Evolutionary conservation across 1,140 invertebrate species (phyloP), one percentile per base, ranked within the genome.

Genomic region (Vanessa tameamea): DNA sequence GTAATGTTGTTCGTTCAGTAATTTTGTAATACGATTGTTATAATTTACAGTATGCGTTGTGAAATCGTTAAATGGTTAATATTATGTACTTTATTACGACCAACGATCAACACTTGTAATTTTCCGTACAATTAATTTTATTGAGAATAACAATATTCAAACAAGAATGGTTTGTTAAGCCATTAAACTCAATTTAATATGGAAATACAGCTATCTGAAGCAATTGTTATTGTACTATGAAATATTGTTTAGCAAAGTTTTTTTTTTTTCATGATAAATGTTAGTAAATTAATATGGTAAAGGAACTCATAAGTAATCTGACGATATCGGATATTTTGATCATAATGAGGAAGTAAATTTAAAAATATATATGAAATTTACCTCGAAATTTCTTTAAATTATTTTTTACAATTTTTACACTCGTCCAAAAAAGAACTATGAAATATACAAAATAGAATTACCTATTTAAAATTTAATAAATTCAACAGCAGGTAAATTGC

Each of bases 51-150:
- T 47, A 12, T 57, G 20, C 72, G 37, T 73, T 67, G 47, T 26
- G 55, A 65, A 67, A 67, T 57, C 16, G 63, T 47, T 61, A 75
- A 75, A 75, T 75, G 73, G 68, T 75, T 75, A 53, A 13, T 71
- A 75, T 75, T 75, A 75, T 51, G 47, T 12, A 69, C 55, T 75
- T 71, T 71, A 75, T 67, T 67, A 63, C 65, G n/a, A 14, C 0
- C 67, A 59, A 74, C 72, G 55, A 73, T 47, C 61, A 51, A 47
- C 73, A 64, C 73, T 75, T 48, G 59, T 55, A 61, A 47, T 47
- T 64, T 67, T 64, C 26, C 16, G 69, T 67, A 47, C 48, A 51
- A 75, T 75, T 75, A 67, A 75, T 75, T 71, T 75, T 67, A 75
- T 71, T 67, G 55, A 67, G 47, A 75, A 61, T 63, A 67, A 75